Percentiles rank a stretch among this genome's conserved stretches.
Evolutionary conservation across 2,797 vertebrate species (phyloP).

Genomic region (Sebastes steindachneri): DNA sequence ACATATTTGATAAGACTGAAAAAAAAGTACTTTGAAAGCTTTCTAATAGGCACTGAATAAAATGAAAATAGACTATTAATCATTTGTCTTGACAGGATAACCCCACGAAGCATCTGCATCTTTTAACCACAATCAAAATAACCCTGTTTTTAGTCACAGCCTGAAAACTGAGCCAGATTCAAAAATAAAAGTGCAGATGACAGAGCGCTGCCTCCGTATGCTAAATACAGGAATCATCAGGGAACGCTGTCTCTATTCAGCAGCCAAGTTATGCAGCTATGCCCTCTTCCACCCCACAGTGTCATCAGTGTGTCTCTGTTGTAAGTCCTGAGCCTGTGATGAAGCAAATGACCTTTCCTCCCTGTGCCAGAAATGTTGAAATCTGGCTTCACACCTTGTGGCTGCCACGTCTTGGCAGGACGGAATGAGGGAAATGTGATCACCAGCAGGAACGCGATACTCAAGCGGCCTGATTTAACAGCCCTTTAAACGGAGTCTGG

Average conservation of each 20-base stretch:
- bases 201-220: conserved; percentile 9
- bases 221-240: conserved; percentile 42
- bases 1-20: not conserved
- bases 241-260: conserved; percentile 3
- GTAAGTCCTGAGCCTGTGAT: not conserved
- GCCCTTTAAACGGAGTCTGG: conserved; percentile 70
- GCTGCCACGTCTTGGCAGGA: conserved; percentile 77
- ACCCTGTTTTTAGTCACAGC: conserved; percentile 12
- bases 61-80: not conserved
- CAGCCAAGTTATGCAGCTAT: not conserved
- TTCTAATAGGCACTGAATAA: not conserved
- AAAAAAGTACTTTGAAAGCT: not conserved
- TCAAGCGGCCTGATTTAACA: conserved; percentile 79
- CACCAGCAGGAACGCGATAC: conserved; percentile 79
- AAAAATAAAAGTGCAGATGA: conserved; percentile 29
- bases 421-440: conserved; percentile 70
- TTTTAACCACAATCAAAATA: not conserved
- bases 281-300: not conserved
- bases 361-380: conserved; percentile 65
- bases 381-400: conserved; percentile 79
- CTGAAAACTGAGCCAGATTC: conserved; percentile 36
- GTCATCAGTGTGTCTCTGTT: not conserved
- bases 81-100: not conserved
- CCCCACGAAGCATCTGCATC: not conserved
- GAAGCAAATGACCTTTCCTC: conserved; percentile 46